Percentiles rank a stretch among this genome's conserved stretches.
These are phyloP conservation scores for Sceloporus undulatus DNA, from an alignment of 2,113 vertebrate species.

Conservation along the genomic window DNA sequence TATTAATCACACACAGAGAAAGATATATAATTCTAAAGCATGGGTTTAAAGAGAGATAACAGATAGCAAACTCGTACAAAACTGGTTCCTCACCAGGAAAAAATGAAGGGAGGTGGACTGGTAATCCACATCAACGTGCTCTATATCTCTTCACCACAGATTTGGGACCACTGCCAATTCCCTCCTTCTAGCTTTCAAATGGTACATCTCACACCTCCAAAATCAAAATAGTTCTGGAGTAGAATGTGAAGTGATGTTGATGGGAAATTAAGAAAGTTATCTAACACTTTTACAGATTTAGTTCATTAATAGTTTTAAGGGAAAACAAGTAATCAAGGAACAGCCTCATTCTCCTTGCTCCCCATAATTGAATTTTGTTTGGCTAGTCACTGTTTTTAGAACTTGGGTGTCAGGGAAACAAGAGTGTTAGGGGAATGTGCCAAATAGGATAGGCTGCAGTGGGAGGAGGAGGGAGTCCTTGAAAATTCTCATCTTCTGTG, in stretches of 20 bases:
- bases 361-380: background rate
- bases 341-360: background rate
- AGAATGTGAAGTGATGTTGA: background rate
- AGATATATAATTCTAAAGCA: background rate
- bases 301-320: background rate
- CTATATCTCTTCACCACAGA: background rate
- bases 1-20: background rate
- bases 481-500: too few species aligned
- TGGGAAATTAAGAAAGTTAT: background rate
- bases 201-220: background rate
- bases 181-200: background rate
- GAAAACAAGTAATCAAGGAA: background rate
- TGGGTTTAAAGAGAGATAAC: background rate
- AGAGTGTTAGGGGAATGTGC: background rate
- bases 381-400: too few species aligned
- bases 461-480: background rate
- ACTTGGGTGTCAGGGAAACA: too few species aligned
- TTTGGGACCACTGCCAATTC: too few species aligned
- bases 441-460: too few species aligned
- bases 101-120: background rate
- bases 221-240: background rate
- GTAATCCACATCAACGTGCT: background rate
- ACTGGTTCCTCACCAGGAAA: too few species aligned
- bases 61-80: background rate
- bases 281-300: background rate